Evolutionary conservation across 1,140 invertebrate genomes (phyloP).

Genomic region (Drosophila kanapiae): DNA sequence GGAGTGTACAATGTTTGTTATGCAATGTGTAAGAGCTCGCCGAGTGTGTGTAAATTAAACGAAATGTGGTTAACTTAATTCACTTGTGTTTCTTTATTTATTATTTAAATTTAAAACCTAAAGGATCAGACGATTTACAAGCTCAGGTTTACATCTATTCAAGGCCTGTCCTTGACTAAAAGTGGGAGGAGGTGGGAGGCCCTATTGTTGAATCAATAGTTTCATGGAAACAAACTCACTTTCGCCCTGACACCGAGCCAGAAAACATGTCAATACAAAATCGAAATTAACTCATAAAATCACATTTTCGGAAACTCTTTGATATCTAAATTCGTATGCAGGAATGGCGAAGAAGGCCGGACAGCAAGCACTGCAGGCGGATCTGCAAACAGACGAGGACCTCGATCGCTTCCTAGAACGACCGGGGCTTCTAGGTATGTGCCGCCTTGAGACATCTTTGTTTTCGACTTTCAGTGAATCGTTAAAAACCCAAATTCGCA

Average conservation of each 20-base stretch:
- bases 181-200: background rate
- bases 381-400: conserved; percentile 93
- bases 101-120: background rate
- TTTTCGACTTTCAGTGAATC: too few species aligned
- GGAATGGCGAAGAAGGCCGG: conserved; percentile 89
- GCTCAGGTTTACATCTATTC: too few species aligned
- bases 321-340: conserved; percentile 27
- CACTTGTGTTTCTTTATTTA: conserved; percentile 8
- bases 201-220: conserved; percentile 70
- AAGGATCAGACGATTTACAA: too few species aligned
- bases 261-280: conserved; percentile 13
- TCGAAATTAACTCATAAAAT: conserved; percentile 3
- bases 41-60: conserved; percentile 52
- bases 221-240: conserved; percentile 39
- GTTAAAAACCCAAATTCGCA: conserved; percentile 71
- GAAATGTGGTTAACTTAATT: conserved; percentile 64
- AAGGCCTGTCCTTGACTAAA: too few species aligned
- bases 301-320: conserved; percentile 5
- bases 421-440: conserved; percentile 91
- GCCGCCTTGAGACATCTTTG: accelerated
- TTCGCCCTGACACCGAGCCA: background rate
- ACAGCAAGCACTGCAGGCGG: conserved; percentile 91
- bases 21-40: conserved; percentile 75
- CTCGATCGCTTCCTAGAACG: conserved; percentile 92
- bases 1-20: conserved; percentile 76